Evolutionary conservation across 2,888 invertebrate genomes (phyloP), one percentile per base, ranked within the genome.

Genomic region (Cephus sareptanus): DNA sequence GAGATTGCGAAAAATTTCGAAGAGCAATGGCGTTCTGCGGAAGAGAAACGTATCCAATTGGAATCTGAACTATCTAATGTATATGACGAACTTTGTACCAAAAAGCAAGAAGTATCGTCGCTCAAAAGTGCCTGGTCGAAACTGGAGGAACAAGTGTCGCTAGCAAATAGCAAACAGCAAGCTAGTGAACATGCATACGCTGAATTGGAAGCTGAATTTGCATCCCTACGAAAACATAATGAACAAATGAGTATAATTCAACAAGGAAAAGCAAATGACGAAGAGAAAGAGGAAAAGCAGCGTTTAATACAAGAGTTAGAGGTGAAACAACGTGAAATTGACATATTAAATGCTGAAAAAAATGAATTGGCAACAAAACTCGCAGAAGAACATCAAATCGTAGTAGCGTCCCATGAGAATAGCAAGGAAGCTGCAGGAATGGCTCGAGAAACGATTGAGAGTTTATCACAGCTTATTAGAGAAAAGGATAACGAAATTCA

Each of bases 251-350:
- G 77, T 76, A 83, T 68, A 74, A 83, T 74, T 80, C 81, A 70
- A 79, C 82, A 79, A 83, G 83, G 77, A 56, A 56, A 56, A 23
- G 9, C 23, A 23, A 56, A 0, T 9, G 23, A 56, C 56, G 68
- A 73, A 76, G 69, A 30, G 1, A 69, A 78, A 23, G 73, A 76
- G 71, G 81, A 69, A 79, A 83, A 74, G 40, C 74, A 30, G 70
- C 82, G 30, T 34, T 80, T 30, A 70, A 78, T 2, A 85, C 12
- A 71, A 71, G 15, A 33, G 9, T 33, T 92, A 34, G 85, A 89
- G 6, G 92, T 92, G 80, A 91, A 91, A 79, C 92, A 92, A 80
- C 79, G 91, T 73, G 92, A 92, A 82, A 89, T 92, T 23, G 92
- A 92, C 78, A 89, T 91, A 13, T 81, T 92, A 56, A 90, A 87